phyloP scores from a whole-genome alignment of 2,113 vertebrate genomes.

The Microcebus ravelobensis region DNA sequence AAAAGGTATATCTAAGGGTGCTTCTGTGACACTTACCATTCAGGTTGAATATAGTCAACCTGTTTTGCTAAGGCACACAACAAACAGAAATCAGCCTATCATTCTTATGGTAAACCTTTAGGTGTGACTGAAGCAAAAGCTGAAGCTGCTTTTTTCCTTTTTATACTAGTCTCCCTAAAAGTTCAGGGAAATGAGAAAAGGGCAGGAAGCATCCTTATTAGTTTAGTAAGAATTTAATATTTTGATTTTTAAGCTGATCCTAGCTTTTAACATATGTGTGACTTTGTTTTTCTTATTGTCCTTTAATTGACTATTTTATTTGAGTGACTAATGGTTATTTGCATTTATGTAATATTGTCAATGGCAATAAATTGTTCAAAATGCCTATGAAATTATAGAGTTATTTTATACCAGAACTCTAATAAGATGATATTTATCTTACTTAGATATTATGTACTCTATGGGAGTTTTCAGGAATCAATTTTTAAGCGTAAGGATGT shows the following conservation, averaged over 20 bases:
- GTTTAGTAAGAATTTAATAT: neutral
- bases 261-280: neutral
- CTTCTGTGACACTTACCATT: neutral
- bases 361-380: neutral
- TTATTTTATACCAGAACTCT: neutral
- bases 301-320: neutral
- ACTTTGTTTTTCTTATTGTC: neutral
- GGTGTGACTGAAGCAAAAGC: neutral
- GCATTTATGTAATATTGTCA: too few species aligned
- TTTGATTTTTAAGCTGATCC: neutral
- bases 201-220: neutral
- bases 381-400: neutral
- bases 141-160: neutral
- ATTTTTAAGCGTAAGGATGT: neutral
- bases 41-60: too few species aligned
- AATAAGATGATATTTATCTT: neutral
- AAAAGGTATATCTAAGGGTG: neutral
- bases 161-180: neutral
- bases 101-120: neutral
- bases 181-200: neutral
- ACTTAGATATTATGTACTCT: neutral
- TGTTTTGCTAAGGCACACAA: neutral
- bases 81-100: neutral
- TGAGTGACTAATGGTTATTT: neutral
- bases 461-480: neutral